phyloP scores from a whole-genome alignment of 2,797 vertebrate genomes.

The Caiman crocodilus region DNA sequence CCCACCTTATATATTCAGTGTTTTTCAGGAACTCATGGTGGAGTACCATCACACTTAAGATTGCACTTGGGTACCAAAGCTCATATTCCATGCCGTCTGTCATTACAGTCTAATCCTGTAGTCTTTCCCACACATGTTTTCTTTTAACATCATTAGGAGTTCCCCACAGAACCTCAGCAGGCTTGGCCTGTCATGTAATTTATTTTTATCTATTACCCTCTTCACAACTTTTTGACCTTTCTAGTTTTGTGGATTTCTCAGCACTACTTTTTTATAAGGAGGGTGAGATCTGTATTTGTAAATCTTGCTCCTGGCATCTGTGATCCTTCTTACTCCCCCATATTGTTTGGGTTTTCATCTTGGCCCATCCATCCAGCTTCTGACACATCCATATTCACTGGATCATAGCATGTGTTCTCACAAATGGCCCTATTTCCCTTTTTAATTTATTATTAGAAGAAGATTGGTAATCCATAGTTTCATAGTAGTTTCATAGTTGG shows the following conservation, averaged over 20 bases:
- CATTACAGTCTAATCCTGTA: background rate
- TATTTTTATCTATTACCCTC: background rate
- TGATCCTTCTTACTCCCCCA: constrained; percentile 15
- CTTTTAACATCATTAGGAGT: background rate
- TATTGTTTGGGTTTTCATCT: background rate
- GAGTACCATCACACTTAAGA: too few species aligned
- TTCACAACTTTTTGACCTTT: background rate
- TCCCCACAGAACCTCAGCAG: background rate
- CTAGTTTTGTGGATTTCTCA: accelerated
- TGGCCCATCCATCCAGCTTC: background rate
- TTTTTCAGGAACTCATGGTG: too few species aligned
- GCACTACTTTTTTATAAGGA: constrained; percentile 1
- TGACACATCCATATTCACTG: background rate
- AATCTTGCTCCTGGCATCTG: constrained; percentile 19
- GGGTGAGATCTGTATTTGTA: background rate
- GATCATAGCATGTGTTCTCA: background rate
- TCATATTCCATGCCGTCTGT: too few species aligned
- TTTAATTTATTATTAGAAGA: constrained; percentile 49
- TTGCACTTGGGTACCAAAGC: too few species aligned
- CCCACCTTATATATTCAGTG: too few species aligned
- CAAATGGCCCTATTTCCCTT: constrained; percentile 44
- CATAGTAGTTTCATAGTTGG: too few species aligned
- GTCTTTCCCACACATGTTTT: background rate
- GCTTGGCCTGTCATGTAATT: background rate
- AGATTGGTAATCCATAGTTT: background rate